Evolutionary conservation across 2,888 invertebrate genomes (phyloP), one percentile per base, ranked within the genome.

Genomic region (Danaus chrysippus): DNA sequence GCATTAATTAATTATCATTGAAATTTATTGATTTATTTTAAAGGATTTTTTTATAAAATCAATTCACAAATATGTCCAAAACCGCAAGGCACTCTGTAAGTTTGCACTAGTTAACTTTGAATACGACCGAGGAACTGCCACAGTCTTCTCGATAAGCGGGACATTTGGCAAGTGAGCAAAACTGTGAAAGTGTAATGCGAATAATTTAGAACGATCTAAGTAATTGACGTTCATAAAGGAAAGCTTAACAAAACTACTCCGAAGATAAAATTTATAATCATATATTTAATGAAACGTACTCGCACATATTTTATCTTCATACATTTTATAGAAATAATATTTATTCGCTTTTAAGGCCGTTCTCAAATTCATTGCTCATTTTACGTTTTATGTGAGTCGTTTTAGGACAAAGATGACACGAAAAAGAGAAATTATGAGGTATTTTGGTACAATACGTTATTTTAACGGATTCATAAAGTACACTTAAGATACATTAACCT

Each of bases 161-260:
- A 64, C 66, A 59, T 59, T 66, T 55, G 61, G 61, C 63, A 59
- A 59, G 59, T 64, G 61, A 64, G 66, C 63, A 54, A 64, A 66
- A 64, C 66, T 66, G 66, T 59, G 63, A 66, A 64, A 61, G 59
- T 66, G 61, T 66, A 64, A 66, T 66, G 66, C 54, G 61, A 62
- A 59, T 64, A 66, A 66, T 64, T 66, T 66, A 66, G 66, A 66
- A 66, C 61, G 61, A 63, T 64, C 54, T 49, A 34, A 52, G 56
- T 64, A 61, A 64, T 61, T 59, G 63, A 59, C 59, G 63, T 61
- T 63, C 58, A 63, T 63, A 63, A 66, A 63, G 53, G 44, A 23
- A 46, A 17, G 10, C 49, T 49, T 11, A 49, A 15, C 49, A 17
- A 17, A 49, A 49, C 17, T 49, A 49, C 46, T n/a, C 49, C 17